Conservation (phyloP, 1,140 invertebrate genomes). For the Zaprionus kolodkinae region DNA sequence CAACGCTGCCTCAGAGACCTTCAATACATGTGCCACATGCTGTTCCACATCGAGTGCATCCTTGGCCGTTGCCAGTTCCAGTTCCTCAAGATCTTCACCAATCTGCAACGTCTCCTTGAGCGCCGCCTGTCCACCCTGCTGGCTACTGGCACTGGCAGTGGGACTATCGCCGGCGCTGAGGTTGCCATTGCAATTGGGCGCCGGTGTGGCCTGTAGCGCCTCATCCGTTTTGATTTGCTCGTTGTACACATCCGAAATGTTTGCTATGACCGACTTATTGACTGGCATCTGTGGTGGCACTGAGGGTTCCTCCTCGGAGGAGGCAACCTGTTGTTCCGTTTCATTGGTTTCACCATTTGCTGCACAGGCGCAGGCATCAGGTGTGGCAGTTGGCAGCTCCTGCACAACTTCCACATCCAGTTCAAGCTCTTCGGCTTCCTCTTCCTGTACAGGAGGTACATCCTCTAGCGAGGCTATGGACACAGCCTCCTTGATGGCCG, state of each 20-base stretch:
- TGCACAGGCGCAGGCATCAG: conserved; percentile 57
- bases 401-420: conserved; percentile 36
- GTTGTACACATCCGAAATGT: conserved; percentile 83
- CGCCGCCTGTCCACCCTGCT: conserved; percentile 54
- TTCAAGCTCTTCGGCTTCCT: conserved; percentile 65
- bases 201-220: conserved; percentile 42
- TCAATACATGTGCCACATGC: conserved; percentile 86
- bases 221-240: conserved; percentile 80
- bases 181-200: conserved; percentile 81
- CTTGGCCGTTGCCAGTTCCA: conserved; percentile 78
- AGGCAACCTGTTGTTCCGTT: conserved; percentile 2
- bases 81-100: conserved; percentile 84
- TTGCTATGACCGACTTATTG: conserved; percentile 75
- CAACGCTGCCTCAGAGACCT: conserved; percentile 86
- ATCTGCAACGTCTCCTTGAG: conserved; percentile 68
- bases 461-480: conserved; percentile 78
- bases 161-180: conserved; percentile 25
- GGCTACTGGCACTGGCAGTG: neutral
- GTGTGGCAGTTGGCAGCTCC: conserved; percentile 1
- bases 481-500: conserved; percentile 51
- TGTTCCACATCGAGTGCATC: conserved; percentile 84
- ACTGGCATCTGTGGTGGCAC: conserved; percentile 11
- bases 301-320: neutral
- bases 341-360: conserved; percentile 18
- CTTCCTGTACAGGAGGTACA: conserved; percentile 72